Evolutionary conservation across 53 echinoderm and acorn worm species (phyloP).

Genomic region (Luidia sarsii): DNA sequence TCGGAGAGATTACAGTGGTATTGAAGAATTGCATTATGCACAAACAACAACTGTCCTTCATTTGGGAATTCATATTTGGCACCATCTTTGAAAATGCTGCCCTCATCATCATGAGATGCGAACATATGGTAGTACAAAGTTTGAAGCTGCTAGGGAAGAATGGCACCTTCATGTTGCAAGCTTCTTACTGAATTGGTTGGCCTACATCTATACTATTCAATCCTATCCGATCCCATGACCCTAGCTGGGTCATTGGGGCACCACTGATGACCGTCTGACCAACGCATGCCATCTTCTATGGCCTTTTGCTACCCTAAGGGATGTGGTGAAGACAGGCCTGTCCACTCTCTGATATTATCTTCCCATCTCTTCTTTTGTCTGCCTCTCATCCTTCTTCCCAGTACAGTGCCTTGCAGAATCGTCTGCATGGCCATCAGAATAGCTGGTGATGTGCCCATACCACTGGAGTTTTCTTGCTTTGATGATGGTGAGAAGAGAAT

Average conservation of each 20-base stretch:
- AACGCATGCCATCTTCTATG: not conserved
- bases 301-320: not conserved
- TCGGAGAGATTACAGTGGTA: no score
- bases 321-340: not conserved
- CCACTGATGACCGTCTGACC: not conserved
- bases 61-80: no score
- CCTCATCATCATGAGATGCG: no score
- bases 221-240: not conserved
- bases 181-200: no score
- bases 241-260: not conserved
- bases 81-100: no score
- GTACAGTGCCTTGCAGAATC: constrained; percentile 33
- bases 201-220: not conserved
- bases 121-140: no score
- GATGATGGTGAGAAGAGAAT: constrained; percentile 20
- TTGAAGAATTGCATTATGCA: no score
- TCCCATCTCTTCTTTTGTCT: not conserved
- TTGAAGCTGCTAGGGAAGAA: no score
- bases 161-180: no score
- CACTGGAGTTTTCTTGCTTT: constrained; percentile 26
- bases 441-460: constrained; percentile 39
- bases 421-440: not conserved
- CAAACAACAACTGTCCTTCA: no score
- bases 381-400: constrained; percentile 21
- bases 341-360: constrained; percentile 24